Evolutionary conservation across 2,888 invertebrate species (phyloP), one percentile per base, ranked within the genome.

Genomic region (Tachina grossa): DNA sequence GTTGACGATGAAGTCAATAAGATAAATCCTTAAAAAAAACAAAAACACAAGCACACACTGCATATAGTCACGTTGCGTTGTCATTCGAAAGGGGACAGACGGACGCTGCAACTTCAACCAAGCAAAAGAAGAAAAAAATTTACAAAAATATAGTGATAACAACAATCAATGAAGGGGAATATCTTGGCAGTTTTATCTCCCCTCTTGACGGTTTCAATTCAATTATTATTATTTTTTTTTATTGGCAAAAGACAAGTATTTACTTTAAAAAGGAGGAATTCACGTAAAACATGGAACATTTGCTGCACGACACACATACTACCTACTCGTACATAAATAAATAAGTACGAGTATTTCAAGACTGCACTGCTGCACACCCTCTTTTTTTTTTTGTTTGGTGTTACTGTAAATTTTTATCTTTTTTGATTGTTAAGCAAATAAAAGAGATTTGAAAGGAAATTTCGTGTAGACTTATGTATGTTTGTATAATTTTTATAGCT

Each of bases 251-350:
- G n/a, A 53, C 74, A 53, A 74, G 80, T 78, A 71, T 66, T 80
- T 81, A 45, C 16, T 75, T 69, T 9, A 31, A 47, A 76, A 49
- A 19, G 49, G 72, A 59, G 72, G 72, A 66, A 66, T 61, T 83
- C 83, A 83, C 77, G 79, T 83, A 83, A 65, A 85, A 83, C 80
- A 85, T 76, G 83, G 80, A 85, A 74, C 79, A 85, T 85, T 85
- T 76, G 75, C 65, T 83, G 83, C 85, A 85, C 85, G 85, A 85
- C 85, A 78, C 71, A 81, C 78, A 85, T 78, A 31, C 31, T 31
- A 2, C 2, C 3, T 31, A 31, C 6, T 6, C 31, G 6, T 31
- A 31, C 5, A 31, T 6, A 31, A 31, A 31, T 31, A 31, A 31
- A 31, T 31, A 31, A 31, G 5, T 31, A 31, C 31, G 31, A 31